Evolutionary conservation across 2,888 invertebrate species (phyloP), one percentile per base, ranked within the genome.

Genomic region (Cantharis flavilabris): DNA sequence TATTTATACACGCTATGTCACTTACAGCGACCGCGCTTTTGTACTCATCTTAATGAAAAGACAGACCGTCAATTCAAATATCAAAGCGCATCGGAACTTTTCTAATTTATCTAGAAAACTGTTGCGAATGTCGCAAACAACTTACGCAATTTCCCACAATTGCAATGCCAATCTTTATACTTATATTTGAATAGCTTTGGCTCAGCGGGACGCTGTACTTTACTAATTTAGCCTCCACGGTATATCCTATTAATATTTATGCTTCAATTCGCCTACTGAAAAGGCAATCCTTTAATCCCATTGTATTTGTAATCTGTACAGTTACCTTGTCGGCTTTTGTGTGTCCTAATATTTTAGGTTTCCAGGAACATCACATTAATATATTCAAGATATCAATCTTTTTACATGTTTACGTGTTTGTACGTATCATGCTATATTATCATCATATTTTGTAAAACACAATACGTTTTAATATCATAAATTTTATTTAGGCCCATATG

Each of bases 321-420:
- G 79, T 75, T 77, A 77, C 77, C 75, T 78, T 76, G 79, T 76
- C 77, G 79, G 81, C 82, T 82, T 82, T 80, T 83, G 79, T 79
- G 74, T 74, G 79, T 80, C 81, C 80, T 78, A 49, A 49, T 49
- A 49, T 49, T 83, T 82, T 81, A 82, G 79, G 81, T 81, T 81
- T 81, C 80, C 82, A 81, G 80, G 81, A 79, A 80, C 77, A 74
- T 80, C 80, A 80, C 82, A 81, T 81, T 83, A 82, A 49, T 49
- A 82, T 82, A 82, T 81, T 75, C 79, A 74, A 81, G 83, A 83
- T 83, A 83, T 82, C 83, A 83, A 83, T 83, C 83, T 82, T 80
- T 81, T 82, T 82, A 81, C 81, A 82, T 82, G 82, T 81, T 81
- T 83, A 82, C 49, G 49, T 49, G 49, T 49, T 49, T 49, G 49